A percentile compares a stretch with the other conserved stretches of the same genome.
Conservation (phyloP, 1,140 invertebrate species). For the Maconellicoccus hirsutus region DNA sequence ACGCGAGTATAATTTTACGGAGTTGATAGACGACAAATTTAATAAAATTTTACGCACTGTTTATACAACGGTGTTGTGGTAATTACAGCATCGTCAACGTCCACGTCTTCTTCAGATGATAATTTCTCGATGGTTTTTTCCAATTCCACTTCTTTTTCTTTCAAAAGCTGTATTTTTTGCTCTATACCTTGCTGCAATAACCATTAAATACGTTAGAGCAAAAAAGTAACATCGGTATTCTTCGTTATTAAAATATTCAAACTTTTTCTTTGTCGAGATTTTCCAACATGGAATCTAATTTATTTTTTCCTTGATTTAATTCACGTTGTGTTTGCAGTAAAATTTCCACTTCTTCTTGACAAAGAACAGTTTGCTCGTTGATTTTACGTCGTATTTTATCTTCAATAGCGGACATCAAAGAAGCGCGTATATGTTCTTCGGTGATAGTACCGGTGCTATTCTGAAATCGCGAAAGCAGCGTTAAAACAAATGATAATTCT, state of each 20-base stretch:
- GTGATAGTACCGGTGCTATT: slow-evolving; percentile 62
- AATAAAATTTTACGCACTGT: slow-evolving; percentile 55
- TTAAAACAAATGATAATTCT: background rate
- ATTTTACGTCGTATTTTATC: slow-evolving; percentile 80
- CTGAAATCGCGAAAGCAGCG: background rate
- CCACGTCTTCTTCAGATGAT: slow-evolving; percentile 64
- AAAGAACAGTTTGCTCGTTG: slow-evolving; percentile 78
- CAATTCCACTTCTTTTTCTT: slow-evolving; percentile 77
- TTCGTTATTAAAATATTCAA: slow-evolving; percentile 13
- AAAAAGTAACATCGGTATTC: slow-evolving; percentile 28
- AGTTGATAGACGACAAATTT: no score
- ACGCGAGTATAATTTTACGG: background rate
- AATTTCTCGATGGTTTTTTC: slow-evolving; percentile 66
- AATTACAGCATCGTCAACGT: slow-evolving; percentile 93
- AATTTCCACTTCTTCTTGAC: slow-evolving; percentile 83
- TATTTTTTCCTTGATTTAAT: slow-evolving; percentile 68
- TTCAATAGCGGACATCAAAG: slow-evolving; percentile 85
- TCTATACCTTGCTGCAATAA: slow-evolving; percentile 42
- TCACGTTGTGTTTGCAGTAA: slow-evolving; percentile 79
- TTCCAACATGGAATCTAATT: slow-evolving; percentile 68
- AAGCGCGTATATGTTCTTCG: slow-evolving; percentile 88
- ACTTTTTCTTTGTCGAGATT: slow-evolving; percentile 74
- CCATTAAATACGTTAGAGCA: slow-evolving; percentile 44
- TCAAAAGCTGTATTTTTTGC: slow-evolving; percentile 67
- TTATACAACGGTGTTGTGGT: slow-evolving; percentile 93